Percentiles rank a stretch among this genome's conserved stretches.
Evolutionary conservation across 2,797 vertebrate genomes (phyloP).

Genomic region (Hippoglossus hippoglossus): DNA sequence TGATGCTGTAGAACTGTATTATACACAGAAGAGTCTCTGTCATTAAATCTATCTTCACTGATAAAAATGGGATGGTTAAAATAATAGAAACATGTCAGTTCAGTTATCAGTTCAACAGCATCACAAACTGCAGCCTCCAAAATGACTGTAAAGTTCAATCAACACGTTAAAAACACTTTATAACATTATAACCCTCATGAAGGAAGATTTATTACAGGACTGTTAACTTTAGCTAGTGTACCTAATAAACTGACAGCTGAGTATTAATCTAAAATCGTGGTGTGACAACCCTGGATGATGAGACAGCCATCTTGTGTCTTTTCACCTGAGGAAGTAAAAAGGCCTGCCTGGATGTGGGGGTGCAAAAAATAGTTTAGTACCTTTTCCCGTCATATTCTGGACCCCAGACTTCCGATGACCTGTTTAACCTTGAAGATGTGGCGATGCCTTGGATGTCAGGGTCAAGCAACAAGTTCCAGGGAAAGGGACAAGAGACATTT

Average conservation of each 20-base stretch:
- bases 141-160: too few relatives aligned
- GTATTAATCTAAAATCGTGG: neutral
- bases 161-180: neutral
- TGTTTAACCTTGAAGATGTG: neutral
- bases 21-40: too few relatives aligned
- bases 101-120: neutral
- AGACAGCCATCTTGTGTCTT: constrained; percentile 51
- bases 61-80: neutral
- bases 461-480: constrained; percentile 13
- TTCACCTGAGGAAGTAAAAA: constrained; percentile 22
- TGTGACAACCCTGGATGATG: constrained; percentile 23
- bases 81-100: neutral
- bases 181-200: too few relatives aligned
- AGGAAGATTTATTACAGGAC: neutral
- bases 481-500: constrained; percentile 3
- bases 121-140: neutral
- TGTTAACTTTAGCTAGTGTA: neutral
- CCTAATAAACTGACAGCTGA: neutral
- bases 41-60: neutral
- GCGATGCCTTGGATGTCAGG: constrained; percentile 1
- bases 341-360: constrained; percentile 9
- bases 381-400: constrained; percentile 1
- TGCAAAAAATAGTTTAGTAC: neutral
- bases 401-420: constrained; percentile 13
- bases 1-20: neutral